phyloP scores from a whole-genome alignment of 2,888 invertebrate genomes.

The Ophion ventricosus region DNA sequence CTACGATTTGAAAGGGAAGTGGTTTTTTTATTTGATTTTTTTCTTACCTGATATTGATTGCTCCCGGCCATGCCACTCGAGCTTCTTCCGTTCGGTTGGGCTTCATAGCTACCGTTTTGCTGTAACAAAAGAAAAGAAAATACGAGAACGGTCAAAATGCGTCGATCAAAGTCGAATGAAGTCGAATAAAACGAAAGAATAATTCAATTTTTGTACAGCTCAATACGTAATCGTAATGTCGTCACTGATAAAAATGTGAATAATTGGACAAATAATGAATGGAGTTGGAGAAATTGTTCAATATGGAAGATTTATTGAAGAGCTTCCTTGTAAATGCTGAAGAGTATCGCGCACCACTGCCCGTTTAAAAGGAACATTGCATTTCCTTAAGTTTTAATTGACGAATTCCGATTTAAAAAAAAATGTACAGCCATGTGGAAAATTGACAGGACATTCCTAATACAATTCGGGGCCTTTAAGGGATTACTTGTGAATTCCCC shows the following conservation, averaged over 20 bases:
- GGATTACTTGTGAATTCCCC: too few relatives aligned
- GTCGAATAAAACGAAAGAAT: background rate
- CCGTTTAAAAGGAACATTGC: too few relatives aligned
- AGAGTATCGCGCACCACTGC: too few relatives aligned
- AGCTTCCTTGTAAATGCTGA: background rate
- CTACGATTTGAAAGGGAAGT: background rate
- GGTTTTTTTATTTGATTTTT: background rate
- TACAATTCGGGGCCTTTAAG: too few relatives aligned
- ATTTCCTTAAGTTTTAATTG: too few relatives aligned
- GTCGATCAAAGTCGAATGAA: too few relatives aligned
- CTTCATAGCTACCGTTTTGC: constrained; percentile 81
- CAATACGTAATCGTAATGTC: background rate
- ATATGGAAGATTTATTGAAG: background rate
- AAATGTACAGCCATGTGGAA: too few relatives aligned
- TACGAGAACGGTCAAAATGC: background rate
- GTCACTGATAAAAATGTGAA: background rate
- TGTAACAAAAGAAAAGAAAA: constrained; percentile 73
- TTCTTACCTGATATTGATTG: constrained; percentile 75
- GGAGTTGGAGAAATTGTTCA: background rate
- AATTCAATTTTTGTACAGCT: background rate
- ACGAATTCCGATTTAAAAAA: too few relatives aligned
- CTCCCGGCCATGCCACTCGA: constrained; percentile 72
- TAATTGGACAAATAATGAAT: background rate
- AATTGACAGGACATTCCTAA: too few relatives aligned
- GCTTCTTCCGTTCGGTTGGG: constrained; percentile 76